phyloP scores from a whole-genome alignment of 2,113 vertebrate species.

The Zapornia atra region DNA sequence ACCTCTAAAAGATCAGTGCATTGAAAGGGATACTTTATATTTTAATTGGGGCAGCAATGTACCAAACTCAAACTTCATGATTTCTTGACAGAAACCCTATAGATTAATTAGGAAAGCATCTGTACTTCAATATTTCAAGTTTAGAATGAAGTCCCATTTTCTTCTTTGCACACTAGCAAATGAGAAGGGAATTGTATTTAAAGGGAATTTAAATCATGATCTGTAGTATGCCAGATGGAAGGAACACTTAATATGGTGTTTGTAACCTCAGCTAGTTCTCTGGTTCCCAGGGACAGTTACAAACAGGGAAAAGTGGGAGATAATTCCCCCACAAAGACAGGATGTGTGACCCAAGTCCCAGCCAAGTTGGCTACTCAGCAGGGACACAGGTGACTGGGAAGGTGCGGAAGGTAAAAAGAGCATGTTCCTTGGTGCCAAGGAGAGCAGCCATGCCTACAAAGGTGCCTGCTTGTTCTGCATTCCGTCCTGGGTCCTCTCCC shows the following conservation, averaged over 20 bases:
- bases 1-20: background rate
- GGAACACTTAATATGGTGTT: background rate
- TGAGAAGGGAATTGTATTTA: background rate
- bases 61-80: background rate
- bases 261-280: background rate
- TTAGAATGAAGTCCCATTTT: background rate
- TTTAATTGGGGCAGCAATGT: background rate
- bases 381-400: background rate
- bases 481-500: background rate
- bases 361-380: fast-evolving
- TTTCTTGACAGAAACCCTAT: background rate
- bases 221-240: background rate
- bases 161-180: background rate
- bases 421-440: background rate
- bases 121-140: background rate
- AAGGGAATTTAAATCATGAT: background rate
- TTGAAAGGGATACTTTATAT: background rate
- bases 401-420: background rate
- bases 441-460: background rate
- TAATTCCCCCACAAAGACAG: background rate
- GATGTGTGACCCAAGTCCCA: background rate
- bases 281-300: background rate
- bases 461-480: background rate
- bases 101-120: background rate
- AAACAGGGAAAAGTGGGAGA: background rate